Conservation (phyloP, 2,888 invertebrate species). For the Epinotia brunnichana region DNA sequence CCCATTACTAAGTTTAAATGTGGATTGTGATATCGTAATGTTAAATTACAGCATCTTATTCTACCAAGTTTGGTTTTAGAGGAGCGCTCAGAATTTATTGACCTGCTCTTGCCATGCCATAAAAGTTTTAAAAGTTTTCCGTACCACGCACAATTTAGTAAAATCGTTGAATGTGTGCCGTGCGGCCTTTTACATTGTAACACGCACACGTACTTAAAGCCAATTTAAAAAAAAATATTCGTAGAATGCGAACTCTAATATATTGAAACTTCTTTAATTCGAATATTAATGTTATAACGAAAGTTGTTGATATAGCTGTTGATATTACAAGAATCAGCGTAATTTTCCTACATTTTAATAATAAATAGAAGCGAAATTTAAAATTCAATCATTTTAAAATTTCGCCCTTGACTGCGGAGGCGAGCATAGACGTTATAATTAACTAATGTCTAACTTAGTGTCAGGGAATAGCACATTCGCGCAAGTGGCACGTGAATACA, state of each 20-base stretch:
- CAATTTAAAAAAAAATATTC: background rate
- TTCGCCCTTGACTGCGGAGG: slow-evolving; percentile 69
- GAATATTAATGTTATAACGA: background rate
- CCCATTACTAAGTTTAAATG: slow-evolving; percentile 73
- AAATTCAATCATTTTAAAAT: slow-evolving; percentile 64
- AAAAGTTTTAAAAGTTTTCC: slow-evolving; percentile 71
- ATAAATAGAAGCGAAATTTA: slow-evolving; percentile 16
- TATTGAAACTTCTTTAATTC: slow-evolving; percentile 10
- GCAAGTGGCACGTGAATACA: slow-evolving; percentile 68
- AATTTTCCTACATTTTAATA: background rate
- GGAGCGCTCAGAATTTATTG: slow-evolving; percentile 69
- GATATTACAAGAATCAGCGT: background rate
- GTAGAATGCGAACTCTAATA: background rate
- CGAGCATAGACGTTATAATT: slow-evolving; percentile 69
- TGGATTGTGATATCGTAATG: slow-evolving; percentile 72
- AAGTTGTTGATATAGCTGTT: background rate
- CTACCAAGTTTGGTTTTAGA: slow-evolving; percentile 65
- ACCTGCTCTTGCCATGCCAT: slow-evolving; percentile 63
- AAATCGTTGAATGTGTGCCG: slow-evolving; percentile 57
- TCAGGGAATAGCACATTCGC: slow-evolving; percentile 68
- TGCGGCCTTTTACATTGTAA: slow-evolving; percentile 57
- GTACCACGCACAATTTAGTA: slow-evolving; percentile 66
- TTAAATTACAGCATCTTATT: slow-evolving; percentile 69
- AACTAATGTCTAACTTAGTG: slow-evolving; percentile 76
- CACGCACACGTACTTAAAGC: slow-evolving; percentile 51